These are phyloP conservation scores for Sinella curviseta DNA, from an alignment of 1,140 invertebrate genomes.

Conservation along the genomic window DNA sequence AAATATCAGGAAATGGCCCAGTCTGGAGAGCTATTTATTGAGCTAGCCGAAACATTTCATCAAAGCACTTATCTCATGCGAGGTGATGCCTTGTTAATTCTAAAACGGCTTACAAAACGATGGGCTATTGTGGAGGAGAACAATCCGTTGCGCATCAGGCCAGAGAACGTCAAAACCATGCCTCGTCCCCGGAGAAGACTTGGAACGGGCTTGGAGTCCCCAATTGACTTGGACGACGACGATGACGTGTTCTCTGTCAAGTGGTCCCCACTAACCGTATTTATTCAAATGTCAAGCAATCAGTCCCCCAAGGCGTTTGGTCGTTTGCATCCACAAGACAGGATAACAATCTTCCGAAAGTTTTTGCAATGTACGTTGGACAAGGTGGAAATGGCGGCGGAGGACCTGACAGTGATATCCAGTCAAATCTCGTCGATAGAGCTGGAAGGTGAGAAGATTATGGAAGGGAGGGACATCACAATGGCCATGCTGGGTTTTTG, in stretches of 20 bases:
- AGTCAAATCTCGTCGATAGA: not conserved
- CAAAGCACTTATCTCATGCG: slow-evolving; percentile 16
- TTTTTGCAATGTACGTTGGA: not conserved
- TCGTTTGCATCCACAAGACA: not conserved
- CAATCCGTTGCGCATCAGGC: not conserved
- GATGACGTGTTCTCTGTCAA: slow-evolving; percentile 5
- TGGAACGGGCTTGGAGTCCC: not conserved
- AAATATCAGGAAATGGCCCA: slow-evolving; percentile 12
- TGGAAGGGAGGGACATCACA: not conserved
- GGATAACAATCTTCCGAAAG: not conserved
- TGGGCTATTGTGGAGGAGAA: not conserved
- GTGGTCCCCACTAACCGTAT: slow-evolving; percentile 2
- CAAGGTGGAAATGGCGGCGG: slow-evolving; percentile 4
- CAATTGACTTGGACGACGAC: not conserved
- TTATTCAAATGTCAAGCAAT: not conserved
- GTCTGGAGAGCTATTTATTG: slow-evolving; percentile 23
- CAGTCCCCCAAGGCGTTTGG: not conserved
- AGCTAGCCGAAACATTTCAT: slow-evolving; percentile 7
- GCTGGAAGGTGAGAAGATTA: not conserved
- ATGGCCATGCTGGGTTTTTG: slow-evolving; percentile 23
- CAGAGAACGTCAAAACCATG: not conserved
- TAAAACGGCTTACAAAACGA: slow-evolving; percentile 7
- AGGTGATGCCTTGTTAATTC: not conserved
- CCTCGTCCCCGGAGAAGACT: not conserved
- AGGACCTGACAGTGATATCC: slow-evolving; percentile 6